A percentile compares a stretch with the other conserved stretches of the same genome.
These are phyloP conservation scores for Atta texana DNA, from an alignment of 1,140 invertebrate genomes.

Conservation along the genomic window DNA sequence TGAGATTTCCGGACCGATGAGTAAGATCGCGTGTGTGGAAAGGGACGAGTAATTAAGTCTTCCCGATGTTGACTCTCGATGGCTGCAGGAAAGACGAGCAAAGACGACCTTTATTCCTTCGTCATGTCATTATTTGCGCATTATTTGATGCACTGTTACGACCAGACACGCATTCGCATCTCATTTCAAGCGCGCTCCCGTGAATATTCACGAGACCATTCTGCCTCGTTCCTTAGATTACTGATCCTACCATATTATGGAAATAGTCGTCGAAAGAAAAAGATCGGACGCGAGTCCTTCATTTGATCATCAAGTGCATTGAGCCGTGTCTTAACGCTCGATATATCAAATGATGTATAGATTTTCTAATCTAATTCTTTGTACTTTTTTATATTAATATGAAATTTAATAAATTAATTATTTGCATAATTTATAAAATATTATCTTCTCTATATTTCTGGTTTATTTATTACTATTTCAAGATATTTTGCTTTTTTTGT, in stretches of 20 bases:
- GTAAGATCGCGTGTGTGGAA: conserved; percentile 83
- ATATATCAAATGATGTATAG: background rate
- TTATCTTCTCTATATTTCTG: background rate
- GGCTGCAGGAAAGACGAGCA: conserved; percentile 72
- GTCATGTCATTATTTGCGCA: conserved; percentile 84
- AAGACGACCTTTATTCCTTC: conserved; percentile 82
- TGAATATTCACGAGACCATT: conserved; percentile 82
- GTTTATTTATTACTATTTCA: background rate
- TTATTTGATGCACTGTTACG: conserved; percentile 83
- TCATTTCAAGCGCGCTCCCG: conserved; percentile 57
- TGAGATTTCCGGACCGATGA: conserved; percentile 82
- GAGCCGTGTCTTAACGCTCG: background rate
- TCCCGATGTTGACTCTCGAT: conserved; percentile 64
- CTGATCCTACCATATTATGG: conserved; percentile 61
- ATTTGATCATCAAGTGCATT: background rate
- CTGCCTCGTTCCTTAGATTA: conserved; percentile 73
- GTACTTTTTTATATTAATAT: background rate
- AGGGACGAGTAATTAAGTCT: conserved; percentile 83
- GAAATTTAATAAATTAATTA: conserved; percentile 13
- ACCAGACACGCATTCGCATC: conserved; percentile 74
- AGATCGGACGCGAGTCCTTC: conserved; percentile 8
- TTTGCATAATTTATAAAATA: background rate
- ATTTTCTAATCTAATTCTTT: background rate
- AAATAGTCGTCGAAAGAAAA: conserved; percentile 71
- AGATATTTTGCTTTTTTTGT: too few species aligned